Percentiles rank a stretch among this genome's conserved stretches.
Evolutionary conservation across 2,113 vertebrate genomes (phyloP).

Genomic region (Myotis yumanensis): DNA sequence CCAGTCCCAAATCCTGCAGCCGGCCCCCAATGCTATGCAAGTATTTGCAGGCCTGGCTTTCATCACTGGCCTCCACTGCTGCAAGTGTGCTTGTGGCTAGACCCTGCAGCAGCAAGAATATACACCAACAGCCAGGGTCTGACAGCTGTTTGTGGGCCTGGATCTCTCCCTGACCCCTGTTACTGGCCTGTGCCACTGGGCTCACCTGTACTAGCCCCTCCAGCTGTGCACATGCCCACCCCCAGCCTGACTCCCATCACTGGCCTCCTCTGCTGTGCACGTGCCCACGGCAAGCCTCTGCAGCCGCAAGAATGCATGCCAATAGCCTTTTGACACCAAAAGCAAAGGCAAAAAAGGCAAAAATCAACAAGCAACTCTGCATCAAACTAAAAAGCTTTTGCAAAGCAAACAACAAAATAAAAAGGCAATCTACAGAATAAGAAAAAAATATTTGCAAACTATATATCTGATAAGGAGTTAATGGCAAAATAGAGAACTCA

Average conservation of each 20-base stretch:
- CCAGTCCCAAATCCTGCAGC: too few species aligned
- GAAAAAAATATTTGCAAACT: neutral
- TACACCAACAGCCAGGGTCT: neutral
- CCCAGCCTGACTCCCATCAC: neutral
- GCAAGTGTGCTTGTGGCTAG: neutral
- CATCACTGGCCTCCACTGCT: neutral
- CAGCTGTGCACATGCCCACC: neutral
- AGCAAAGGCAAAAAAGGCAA: neutral
- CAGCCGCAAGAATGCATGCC: neutral
- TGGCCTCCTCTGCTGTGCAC: neutral
- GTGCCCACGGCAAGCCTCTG: rapidly evolving
- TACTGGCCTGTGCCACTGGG: neutral
- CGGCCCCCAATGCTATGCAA: neutral
- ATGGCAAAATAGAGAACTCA: neutral
- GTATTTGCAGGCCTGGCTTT: neutral
- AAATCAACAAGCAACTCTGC: neutral
- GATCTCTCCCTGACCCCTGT: neutral
- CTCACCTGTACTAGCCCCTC: neutral
- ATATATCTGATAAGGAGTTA: neutral
- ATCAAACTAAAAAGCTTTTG: neutral
- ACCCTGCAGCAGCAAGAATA: neutral
- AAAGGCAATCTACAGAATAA: neutral
- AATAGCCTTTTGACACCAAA: neutral
- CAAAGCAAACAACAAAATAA: neutral
- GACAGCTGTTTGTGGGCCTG: neutral